A percentile compares a stretch with the other conserved stretches of the same genome.
Conservation (phyloP, 2,797 vertebrate species). For the Danio kyathit region DNA sequence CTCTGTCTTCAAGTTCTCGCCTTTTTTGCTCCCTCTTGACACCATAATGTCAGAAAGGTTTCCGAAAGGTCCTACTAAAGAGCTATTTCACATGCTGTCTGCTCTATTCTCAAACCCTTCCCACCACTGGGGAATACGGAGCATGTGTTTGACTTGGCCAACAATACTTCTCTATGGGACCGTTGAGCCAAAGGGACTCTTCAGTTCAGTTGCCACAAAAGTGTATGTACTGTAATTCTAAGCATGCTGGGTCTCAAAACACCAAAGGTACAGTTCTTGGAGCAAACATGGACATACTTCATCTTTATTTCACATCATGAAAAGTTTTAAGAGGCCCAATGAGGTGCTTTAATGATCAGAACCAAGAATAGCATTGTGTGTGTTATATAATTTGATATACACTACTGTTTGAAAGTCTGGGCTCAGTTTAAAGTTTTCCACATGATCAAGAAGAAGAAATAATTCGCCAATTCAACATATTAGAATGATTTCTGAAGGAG, state of each 20-base stretch:
- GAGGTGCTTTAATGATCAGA: neutral
- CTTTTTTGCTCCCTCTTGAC: constrained; percentile 40
- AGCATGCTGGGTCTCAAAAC: constrained; percentile 18
- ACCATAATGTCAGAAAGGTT: constrained; percentile 43
- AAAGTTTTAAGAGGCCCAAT: neutral
- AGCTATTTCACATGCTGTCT: constrained; percentile 44
- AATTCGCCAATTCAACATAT: no score
- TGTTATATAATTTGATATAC: neutral
- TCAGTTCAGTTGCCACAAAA: constrained; percentile 27
- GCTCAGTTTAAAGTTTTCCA: neutral
- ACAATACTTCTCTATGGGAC: neutral
- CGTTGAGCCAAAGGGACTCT: constrained; percentile 15
- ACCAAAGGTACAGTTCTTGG: constrained; percentile 24
- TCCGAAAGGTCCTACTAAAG: constrained; percentile 35
- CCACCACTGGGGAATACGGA: constrained; percentile 19
- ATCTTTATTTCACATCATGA: constrained; percentile 29
- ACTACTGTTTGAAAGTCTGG: neutral
- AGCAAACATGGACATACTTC: constrained; percentile 7
- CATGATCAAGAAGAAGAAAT: no score
- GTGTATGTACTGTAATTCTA: constrained; percentile 25
- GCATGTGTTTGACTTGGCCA: constrained; percentile 28
- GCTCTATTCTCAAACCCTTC: constrained; percentile 23
- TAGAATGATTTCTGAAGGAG: no score
- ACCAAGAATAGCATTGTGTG: neutral
- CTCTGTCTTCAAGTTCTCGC: constrained; percentile 51